Conservation (phyloP, 2,113 vertebrate species). For the Periophthalmus modestus region DNA sequence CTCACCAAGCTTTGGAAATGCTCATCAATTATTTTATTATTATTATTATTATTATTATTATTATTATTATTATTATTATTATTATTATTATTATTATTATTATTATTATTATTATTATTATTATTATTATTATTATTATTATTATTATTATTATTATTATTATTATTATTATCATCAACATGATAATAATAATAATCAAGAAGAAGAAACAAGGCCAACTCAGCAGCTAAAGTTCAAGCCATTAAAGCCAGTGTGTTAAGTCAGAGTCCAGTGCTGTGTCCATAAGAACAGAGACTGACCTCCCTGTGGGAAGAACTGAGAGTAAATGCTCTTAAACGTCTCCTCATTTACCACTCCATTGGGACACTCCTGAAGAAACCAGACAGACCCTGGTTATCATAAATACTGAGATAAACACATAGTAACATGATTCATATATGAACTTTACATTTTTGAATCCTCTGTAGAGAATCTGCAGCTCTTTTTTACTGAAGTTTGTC, state of each 20-base stretch:
- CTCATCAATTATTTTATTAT: too few relatives aligned
- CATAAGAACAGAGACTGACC: slow-evolving; percentile 75
- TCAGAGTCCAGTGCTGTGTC: not conserved
- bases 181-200: too few relatives aligned
- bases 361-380: slow-evolving; percentile 87
- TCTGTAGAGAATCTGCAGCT: slow-evolving; percentile 93
- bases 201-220: not conserved
- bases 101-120: too few relatives aligned
- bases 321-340: slow-evolving; percentile 94
- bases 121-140: too few relatives aligned
- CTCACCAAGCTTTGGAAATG: too few relatives aligned
- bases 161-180: too few relatives aligned
- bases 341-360: slow-evolving; percentile 92
- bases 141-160: too few relatives aligned
- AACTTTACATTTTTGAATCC: slow-evolving; percentile 90
- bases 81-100: too few relatives aligned
- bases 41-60: too few relatives aligned
- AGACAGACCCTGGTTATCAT: not conserved
- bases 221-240: not conserved
- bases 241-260: too few relatives aligned
- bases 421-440: not conserved
- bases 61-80: too few relatives aligned
- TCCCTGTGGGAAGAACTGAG: slow-evolving; percentile 95
- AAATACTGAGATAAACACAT: not conserved
- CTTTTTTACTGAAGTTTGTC: slow-evolving; percentile 92